Base-by-base conservation (phyloP, 2,113 vertebrate genomes). In the Lepus americanus region DNA sequence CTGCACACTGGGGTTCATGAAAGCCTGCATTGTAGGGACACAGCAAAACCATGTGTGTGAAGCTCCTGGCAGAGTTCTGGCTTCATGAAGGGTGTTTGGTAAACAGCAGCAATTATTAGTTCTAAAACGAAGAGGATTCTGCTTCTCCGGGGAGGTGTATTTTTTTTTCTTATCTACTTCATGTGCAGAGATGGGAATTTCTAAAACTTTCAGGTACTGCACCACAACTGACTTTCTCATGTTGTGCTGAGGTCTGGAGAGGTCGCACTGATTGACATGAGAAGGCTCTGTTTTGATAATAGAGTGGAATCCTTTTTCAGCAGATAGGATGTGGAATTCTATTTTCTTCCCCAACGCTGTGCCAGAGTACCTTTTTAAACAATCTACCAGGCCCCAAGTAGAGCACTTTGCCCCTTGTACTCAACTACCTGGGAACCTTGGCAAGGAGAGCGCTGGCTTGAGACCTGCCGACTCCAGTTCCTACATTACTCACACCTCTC, bases 1-100 rank as follows among this genome's bases (percentile, higher is more conserved):
- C 76, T 92, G 59, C 63, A 78, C 44, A 29, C 6, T 2, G 0
- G 4, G 36, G 23, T 67, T 29, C 11, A 51, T 11, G 33, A 39
- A 90, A 36, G 11, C n/a, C 33, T 22, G 4, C 9, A 39, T 33
- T 8, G 6, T 5, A 44, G 36, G 69, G 9, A 51, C 22, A 11
- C 19, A 6, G 4, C 31, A 19, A 55, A 27, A 29, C 9, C 53
- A 4, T 0, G 0, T 3, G 25, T 9, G 23, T 23, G 4, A 59
- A 87, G 33, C 53, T 49, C 22, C 51, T 12, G 2, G 36, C 2
- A 3, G 2, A 5, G 9, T 31, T 31, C 83, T 36, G 31, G 53
- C 59, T 76, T 85, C 16, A 25, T 1, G 23, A 31, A 17, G 22
- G 49, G 44, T 0, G 0, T 12, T 25, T 33, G 61, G 14, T 39